A percentile compares a stretch with the other conserved stretches of the same genome.
Conservation (phyloP, 2,797 vertebrate genomes). For the Gymnocypris eckloni region DNA sequence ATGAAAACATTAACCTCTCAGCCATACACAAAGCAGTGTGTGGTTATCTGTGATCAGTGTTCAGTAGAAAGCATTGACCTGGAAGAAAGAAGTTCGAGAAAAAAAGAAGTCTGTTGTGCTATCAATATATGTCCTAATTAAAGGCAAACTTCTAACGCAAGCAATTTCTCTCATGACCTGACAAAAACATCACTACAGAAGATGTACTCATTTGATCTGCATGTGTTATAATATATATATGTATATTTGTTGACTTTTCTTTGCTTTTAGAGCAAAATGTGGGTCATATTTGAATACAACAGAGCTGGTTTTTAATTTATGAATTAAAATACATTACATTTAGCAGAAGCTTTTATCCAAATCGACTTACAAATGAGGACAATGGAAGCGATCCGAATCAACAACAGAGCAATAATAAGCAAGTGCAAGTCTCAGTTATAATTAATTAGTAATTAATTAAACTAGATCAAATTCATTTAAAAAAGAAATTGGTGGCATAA, state of each 20-base stretch:
- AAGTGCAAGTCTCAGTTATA: too few species aligned
- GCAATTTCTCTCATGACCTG: constrained; percentile 56
- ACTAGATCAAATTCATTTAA: too few species aligned
- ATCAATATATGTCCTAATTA: constrained; percentile 75
- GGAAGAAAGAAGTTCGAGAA: constrained; percentile 72
- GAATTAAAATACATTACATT: not conserved
- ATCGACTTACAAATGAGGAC: not conserved
- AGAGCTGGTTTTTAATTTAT: not conserved
- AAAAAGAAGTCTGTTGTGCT: constrained; percentile 67
- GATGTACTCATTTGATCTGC: not conserved
- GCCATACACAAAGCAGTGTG: not conserved
- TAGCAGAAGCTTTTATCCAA: not conserved
- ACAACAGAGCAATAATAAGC: not conserved
- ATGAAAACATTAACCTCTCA: not conserved
- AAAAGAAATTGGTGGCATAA: not conserved
- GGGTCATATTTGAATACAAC: not conserved
- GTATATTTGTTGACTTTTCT: not conserved
- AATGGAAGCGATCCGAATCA: not conserved
- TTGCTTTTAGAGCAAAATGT: not conserved
- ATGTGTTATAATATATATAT: too few species aligned
- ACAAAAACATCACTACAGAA: constrained; percentile 54
- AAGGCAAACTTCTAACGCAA: constrained; percentile 56
- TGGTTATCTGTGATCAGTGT: constrained; percentile 73
- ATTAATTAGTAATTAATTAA: too few species aligned
- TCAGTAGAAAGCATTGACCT: constrained; percentile 72